These are phyloP conservation scores for Luidia sarsii DNA, from an alignment of 53 echinoderm and acorn worm species.

Conservation along the genomic window DNA sequence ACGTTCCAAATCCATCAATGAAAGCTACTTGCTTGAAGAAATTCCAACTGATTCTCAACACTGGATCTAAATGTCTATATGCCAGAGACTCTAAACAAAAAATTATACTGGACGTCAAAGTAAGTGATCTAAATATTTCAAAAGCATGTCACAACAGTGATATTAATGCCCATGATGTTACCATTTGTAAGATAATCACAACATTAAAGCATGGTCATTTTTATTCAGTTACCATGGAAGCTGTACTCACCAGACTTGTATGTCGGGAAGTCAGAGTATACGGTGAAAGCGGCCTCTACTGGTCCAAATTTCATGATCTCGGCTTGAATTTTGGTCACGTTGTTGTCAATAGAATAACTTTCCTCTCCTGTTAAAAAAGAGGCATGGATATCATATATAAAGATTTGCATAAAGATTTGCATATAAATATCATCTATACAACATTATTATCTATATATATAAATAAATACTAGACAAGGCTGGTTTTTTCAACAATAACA, in stretches of 20 bases:
- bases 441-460: neutral
- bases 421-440: neutral
- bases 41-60: no score
- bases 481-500: neutral
- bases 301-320: slow-evolving; percentile 89
- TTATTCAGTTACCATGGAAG: no score
- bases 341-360: slow-evolving; percentile 39
- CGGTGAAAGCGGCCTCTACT: slow-evolving; percentile 86
- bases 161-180: no score
- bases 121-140: no score
- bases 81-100: no score
- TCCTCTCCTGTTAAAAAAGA: slow-evolving; percentile 33
- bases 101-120: no score
- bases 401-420: neutral
- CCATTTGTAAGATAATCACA: no score
- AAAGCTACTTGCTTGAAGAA: no score
- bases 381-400: neutral
- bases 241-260: slow-evolving; percentile 77
- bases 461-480: neutral
- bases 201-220: no score
- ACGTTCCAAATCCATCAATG: no score
- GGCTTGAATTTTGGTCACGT: slow-evolving; percentile 53
- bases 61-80: no score
- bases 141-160: no score
- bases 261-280: slow-evolving; percentile 81